These are phyloP conservation scores for Entomobrya multifasciata DNA, from an alignment of 2,888 invertebrate genomes.

Conservation along the genomic window DNA sequence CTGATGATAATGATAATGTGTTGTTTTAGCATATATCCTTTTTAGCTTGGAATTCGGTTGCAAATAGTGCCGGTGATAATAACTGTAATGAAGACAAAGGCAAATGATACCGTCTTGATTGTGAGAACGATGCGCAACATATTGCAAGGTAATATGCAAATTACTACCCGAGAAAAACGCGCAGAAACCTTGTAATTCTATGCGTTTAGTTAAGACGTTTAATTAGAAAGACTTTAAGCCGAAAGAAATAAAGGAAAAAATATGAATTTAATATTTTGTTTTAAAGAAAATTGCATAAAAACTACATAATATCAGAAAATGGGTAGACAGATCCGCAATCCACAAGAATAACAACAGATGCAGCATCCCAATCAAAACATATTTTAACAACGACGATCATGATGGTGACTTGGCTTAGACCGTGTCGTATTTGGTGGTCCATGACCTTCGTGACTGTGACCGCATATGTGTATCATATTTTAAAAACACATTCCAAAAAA, in stretches of 20 bases:
- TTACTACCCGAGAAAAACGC: constrained; percentile 44
- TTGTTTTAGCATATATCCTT: background rate
- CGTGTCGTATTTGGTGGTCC: constrained; percentile 9
- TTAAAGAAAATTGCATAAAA: constrained; percentile 1
- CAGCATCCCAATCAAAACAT: background rate
- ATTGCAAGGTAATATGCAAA: constrained; percentile 18
- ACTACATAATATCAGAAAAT: background rate
- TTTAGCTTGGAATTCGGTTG: background rate
- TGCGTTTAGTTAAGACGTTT: constrained; percentile 14
- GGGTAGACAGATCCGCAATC: background rate
- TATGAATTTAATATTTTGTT: constrained; percentile 21
- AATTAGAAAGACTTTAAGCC: constrained; percentile 37
- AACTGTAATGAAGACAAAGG: constrained; percentile 9
- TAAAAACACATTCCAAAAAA: too few relatives aligned
- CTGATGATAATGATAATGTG: background rate
- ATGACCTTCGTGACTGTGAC: constrained; percentile 37
- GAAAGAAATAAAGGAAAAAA: background rate
- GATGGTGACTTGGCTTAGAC: background rate
- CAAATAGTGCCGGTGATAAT: constrained; percentile 18
- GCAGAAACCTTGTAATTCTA: constrained; percentile 27
- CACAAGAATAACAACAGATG: constrained; percentile 3
- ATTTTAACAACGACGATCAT: background rate
- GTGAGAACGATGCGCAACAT: background rate
- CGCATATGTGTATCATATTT: too few relatives aligned
- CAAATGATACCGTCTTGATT: background rate